Conservation (phyloP, 2,888 invertebrate genomes). For the Spilosoma lubricipeda region DNA sequence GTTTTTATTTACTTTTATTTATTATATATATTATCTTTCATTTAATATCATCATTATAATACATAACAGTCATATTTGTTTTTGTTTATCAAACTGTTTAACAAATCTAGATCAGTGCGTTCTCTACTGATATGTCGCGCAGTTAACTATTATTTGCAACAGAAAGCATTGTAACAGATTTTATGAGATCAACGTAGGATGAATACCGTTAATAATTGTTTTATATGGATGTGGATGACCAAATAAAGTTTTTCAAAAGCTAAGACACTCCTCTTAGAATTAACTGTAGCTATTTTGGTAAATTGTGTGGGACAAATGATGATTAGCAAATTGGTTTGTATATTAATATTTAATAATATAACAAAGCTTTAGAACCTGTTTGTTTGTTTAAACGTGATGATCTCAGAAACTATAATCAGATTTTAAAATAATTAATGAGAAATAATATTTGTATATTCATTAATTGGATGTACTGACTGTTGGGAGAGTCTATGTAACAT, state of each 20-base stretch:
- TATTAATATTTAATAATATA: not conserved
- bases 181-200: slow-evolving; percentile 8
- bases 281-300: slow-evolving; percentile 31
- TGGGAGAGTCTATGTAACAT: too few species aligned
- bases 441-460: too few species aligned
- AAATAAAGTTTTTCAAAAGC: slow-evolving; percentile 28
- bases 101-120: too few species aligned
- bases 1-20: not conserved
- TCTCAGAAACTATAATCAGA: too few species aligned
- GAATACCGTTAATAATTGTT: not conserved
- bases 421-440: too few species aligned
- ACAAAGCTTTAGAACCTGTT: not conserved
- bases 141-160: too few species aligned
- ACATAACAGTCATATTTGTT: too few species aligned
- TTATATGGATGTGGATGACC: slow-evolving; percentile 1
- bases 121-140: too few species aligned
- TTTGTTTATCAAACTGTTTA: too few species aligned
- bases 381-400: not conserved
- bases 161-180: too few species aligned
- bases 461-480: too few species aligned
- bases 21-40: not conserved
- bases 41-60: too few species aligned
- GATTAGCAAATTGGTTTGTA: slow-evolving; percentile 12
- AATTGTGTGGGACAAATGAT: slow-evolving; percentile 31
- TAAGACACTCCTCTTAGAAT: slow-evolving; percentile 30